Base-by-base conservation (phyloP, 2,888 invertebrate species). In the Notodonta dromedarius region DNA sequence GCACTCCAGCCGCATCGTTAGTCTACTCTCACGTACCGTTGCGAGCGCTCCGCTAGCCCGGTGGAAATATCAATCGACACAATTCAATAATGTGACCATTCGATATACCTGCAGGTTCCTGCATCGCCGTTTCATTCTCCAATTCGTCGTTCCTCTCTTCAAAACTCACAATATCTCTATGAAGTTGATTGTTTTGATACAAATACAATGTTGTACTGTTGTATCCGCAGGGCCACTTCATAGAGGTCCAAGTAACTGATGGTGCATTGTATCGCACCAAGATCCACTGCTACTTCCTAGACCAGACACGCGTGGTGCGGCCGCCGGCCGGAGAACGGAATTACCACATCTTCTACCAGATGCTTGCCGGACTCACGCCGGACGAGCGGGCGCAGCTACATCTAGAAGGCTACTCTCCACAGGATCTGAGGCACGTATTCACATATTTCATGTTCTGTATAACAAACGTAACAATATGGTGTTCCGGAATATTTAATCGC, bases 341-440 rank as follows among this genome's bases (percentile, higher is more conserved):
- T 93, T 99, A 98, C 90, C 98, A 99, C 88, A 98, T 99, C 79
- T 99, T 99, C 94, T 99, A 99, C 93, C 98, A 99, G 94, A 96
- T 99, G 90, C 94, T 99, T 77, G 98, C 98, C 16, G 98, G 99
- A 0, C 94, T 99, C 39, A 96, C 96, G 53, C 93, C 95, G 59
- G 98, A 98, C 73, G 99, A 99, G 96, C 96, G 75, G 86, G 95
- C 96, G 16, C 97, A 97, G 90, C 94, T 98, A 42, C 97, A 98
- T 84, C 94, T 98, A 68, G 97, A 98, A 80, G 97, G 97, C 6
- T 97, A 97, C 86, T 95, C 96, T 51, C 94, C 97, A 13, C 95
- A 96, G 66, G 98, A 97, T 78, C 91, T 98, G 66, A 94, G 96
- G 81, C 98, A 97, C 39, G 40, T 52, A n/a, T 13, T 35, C 5